Evolutionary conservation across 2,888 invertebrate species (phyloP).

Genomic region (Blera fallax): DNA sequence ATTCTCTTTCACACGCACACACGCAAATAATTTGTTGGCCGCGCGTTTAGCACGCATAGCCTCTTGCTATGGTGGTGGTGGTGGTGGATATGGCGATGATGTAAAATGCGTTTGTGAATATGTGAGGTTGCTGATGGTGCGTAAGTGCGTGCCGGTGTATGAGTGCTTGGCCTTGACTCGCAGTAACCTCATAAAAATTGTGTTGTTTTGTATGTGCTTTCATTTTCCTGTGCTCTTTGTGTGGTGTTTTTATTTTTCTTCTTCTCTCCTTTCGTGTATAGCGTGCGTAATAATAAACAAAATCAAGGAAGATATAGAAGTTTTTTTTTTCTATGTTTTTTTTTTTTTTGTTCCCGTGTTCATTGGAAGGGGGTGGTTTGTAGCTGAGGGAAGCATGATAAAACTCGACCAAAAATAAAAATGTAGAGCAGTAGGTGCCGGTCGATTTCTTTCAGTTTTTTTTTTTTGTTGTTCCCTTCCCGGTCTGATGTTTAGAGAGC

Average conservation of each 20-base stretch:
- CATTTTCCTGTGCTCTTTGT: conserved; percentile 15
- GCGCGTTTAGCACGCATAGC: background rate
- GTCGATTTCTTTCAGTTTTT: conserved; percentile 42
- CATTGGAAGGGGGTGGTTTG: background rate
- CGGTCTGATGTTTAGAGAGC: background rate
- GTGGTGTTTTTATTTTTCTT: background rate
- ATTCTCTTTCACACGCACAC: conserved; percentile 21
- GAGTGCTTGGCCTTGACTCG: conserved; percentile 68
- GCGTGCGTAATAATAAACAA: conserved; percentile 37
- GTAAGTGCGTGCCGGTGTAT: conserved; percentile 48
- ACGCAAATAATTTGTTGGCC: background rate
- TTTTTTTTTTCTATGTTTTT: background rate
- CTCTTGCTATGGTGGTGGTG: too few relatives aligned
- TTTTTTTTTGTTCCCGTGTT: too few relatives aligned
- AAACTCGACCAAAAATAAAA: conserved; percentile 64
- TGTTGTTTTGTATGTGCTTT: conserved; percentile 16
- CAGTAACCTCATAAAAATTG: conserved; percentile 67
- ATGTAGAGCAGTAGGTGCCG: conserved; percentile 71
- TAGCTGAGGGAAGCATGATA: background rate
- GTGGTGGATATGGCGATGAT: background rate
- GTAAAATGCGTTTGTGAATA: conserved; percentile 43
- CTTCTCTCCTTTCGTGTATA: background rate
- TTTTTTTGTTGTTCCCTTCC: background rate
- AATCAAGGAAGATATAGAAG: conserved; percentile 30
- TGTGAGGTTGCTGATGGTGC: conserved; percentile 28